Evolutionary conservation across 2,888 invertebrate genomes (phyloP).

Genomic region (Lymantria dispar): DNA sequence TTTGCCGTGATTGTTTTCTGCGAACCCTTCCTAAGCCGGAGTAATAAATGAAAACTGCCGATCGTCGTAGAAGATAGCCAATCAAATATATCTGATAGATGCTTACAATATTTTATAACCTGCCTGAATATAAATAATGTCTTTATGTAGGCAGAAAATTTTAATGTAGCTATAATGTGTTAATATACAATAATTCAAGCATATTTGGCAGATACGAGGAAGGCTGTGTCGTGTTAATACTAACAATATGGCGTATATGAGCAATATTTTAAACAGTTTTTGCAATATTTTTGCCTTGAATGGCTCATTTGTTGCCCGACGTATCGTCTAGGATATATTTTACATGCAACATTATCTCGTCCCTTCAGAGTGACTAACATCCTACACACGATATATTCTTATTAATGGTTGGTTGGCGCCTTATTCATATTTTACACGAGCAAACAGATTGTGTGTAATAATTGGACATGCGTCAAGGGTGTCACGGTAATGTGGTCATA

Average conservation of each 20-base stretch:
- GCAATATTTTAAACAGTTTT: conserved; percentile 66
- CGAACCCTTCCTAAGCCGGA: conserved; percentile 58
- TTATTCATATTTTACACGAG: conserved; percentile 75
- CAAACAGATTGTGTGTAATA: conserved; percentile 75
- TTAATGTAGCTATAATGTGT: not conserved
- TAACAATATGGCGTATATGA: conserved; percentile 48
- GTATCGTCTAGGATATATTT: conserved; percentile 67
- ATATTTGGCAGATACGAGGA: not conserved
- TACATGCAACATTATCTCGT: conserved; percentile 72
- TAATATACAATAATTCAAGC: not conserved
- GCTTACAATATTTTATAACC: conserved; percentile 23
- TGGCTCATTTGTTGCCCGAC: conserved; percentile 67
- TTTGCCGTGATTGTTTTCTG: conserved; percentile 73
- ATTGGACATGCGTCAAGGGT: conserved; percentile 78
- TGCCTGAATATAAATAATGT: not conserved
- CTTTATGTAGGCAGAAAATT: not conserved
- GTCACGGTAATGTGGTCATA: conserved; percentile 76
- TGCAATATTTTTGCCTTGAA: conserved; percentile 70
- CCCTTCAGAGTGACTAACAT: conserved; percentile 67
- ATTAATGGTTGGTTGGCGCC: conserved; percentile 60
- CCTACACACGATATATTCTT: conserved; percentile 54
- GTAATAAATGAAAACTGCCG: conserved; percentile 59
- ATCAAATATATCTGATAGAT: conserved; percentile 50
- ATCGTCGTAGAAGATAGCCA: conserved; percentile 55
- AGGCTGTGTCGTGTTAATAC: conserved; percentile 40